Conservation (phyloP, 1,140 invertebrate species). For the Daktulosphaira vitifoliae region DNA sequence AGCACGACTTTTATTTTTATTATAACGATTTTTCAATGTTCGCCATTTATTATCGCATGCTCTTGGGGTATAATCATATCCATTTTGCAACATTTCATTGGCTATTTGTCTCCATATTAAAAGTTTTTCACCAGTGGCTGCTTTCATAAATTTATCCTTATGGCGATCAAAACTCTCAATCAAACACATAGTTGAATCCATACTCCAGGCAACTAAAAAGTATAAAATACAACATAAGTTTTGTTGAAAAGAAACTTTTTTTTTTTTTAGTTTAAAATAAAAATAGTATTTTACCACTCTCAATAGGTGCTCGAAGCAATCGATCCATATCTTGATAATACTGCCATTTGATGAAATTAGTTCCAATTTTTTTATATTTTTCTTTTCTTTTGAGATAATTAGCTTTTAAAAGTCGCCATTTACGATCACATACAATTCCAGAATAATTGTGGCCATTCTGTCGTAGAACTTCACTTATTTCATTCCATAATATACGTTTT, state of each 20-base stretch:
- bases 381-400: slow-evolving; percentile 22
- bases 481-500: slow-evolving; percentile 24
- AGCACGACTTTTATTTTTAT: slow-evolving; percentile 10
- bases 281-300: neutral
- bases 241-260: neutral
- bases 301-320: neutral
- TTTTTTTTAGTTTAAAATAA: neutral
- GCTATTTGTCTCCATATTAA: slow-evolving; percentile 15
- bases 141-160: slow-evolving; percentile 23
- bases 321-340: slow-evolving; percentile 16
- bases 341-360: slow-evolving; percentile 1
- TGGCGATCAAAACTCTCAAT: slow-evolving; percentile 10
- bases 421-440: slow-evolving; percentile 10
- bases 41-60: slow-evolving; percentile 27
- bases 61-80: slow-evolving; percentile 15
- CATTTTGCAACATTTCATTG: neutral
- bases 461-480: slow-evolving; percentile 6
- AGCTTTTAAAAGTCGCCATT: slow-evolving; percentile 28
- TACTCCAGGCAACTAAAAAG: slow-evolving; percentile 5
- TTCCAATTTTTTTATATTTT: slow-evolving; percentile 16
- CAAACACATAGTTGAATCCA: slow-evolving; percentile 18
- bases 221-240: neutral
- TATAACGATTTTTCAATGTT: slow-evolving; percentile 19
- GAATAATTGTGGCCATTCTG: slow-evolving; percentile 18
- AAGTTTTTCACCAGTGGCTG: slow-evolving; percentile 15